These are phyloP conservation scores for Rhagonycha fulva DNA, from an alignment of 2,888 invertebrate genomes.

Conservation along the genomic window DNA sequence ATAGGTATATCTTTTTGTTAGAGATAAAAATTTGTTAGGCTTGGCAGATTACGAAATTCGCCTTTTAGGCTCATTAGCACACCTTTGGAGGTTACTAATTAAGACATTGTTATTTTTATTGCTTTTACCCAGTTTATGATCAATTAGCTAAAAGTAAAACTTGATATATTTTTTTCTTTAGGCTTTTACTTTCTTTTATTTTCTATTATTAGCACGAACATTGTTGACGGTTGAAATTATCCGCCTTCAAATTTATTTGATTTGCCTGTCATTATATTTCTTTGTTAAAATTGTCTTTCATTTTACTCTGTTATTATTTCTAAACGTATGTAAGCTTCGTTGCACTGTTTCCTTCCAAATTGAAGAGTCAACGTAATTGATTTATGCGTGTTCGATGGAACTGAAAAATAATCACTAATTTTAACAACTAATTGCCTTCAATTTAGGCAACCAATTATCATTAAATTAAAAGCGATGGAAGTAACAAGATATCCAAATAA, in stretches of 20 bases:
- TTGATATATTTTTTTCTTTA: no score
- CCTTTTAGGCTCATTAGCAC: no score
- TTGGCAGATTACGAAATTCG: no score
- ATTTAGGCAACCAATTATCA: not conserved
- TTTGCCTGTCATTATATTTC: not conserved
- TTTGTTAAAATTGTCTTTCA: not conserved
- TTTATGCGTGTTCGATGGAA: not conserved
- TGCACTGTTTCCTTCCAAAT: not conserved
- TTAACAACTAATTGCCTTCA: not conserved
- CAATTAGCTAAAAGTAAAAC: no score
- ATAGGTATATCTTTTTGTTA: no score
- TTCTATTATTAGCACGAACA: no score
- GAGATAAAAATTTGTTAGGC: no score
- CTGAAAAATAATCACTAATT: not conserved
- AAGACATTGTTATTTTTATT: no score
- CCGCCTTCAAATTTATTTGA: not conserved
- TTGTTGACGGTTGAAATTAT: not conserved
- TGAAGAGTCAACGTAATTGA: not conserved
- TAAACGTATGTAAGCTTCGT: not conserved
- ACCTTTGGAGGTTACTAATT: no score
- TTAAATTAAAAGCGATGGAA: not conserved
- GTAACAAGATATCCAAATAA: not conserved
- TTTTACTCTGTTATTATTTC: not conserved
- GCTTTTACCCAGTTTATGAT: no score
- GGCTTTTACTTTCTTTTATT: no score